Base-by-base conservation (phyloP, 2,888 invertebrate genomes). In the Spisula solida region DNA sequence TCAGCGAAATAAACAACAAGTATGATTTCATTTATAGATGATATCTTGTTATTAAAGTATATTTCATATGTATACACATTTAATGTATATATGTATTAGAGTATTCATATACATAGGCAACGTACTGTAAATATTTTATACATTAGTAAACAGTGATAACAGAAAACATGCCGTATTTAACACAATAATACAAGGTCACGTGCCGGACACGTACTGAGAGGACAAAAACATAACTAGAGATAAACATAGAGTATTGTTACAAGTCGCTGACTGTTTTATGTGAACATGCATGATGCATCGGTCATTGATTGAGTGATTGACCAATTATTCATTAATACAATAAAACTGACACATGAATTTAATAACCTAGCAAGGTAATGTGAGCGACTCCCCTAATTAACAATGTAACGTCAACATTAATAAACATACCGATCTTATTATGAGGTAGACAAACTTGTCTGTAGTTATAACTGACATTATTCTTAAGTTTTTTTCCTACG, bases 1-100 rank as follows among this genome's bases (percentile, higher is more conserved):
- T 20, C 56, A 56, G 56, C 6, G 18, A 56, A 25, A 66, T 25
- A 25, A 66, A 66, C 20, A 66, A 66, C 25, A 25, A 56, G 20
- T n/a, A 56, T 20, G 5, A 5, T 25, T 66, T 66, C 25, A 25
- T 66, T 66, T 6, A 66, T 66, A 66, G 25, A 66, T 66, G 25
- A 12, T 41, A 41, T 66, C 60, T 66, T 66, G 60, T 66, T 66
- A 66, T 66, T 66, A n/a, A 66, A 66, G 25, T 25, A 66, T 25
- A 66, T 66, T 66, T 10, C 25, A 66, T 25, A 25, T 66, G 60
- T 25, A 66, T 66, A 66, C 25, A 66, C 60, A 66, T 66, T 66
- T 25, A 25, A 66, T 66, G 60, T 66, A 66, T 66, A n/a, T 25
- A 25, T 56, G 41, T 41, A 5, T 51, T 51, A 16, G 51, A 25